Percentiles rank a stretch among this genome's conserved stretches.
These are phyloP conservation scores for Venustaconcha ellipsiformis DNA, from an alignment of 1,140 invertebrate species.

Conservation along the genomic window DNA sequence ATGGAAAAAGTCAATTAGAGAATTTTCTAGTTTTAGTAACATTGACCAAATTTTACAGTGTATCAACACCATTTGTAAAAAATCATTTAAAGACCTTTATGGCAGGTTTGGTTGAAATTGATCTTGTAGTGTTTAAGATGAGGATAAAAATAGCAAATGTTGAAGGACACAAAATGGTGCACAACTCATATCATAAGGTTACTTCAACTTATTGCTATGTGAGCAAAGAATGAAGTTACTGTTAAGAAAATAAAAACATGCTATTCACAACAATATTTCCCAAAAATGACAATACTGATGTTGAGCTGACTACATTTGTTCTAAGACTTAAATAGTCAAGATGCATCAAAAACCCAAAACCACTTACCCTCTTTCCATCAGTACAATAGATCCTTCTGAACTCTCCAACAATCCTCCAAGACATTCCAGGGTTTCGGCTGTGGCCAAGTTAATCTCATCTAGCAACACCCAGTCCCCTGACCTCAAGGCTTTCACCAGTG, in stretches of 20 bases:
- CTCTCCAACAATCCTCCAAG: constrained; percentile 92
- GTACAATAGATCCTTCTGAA: constrained; percentile 79
- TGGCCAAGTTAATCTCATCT: constrained; percentile 98
- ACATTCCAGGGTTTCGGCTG: constrained; percentile 95
- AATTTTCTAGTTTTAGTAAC: no score
- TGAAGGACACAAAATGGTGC: no score
- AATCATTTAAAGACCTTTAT: no score
- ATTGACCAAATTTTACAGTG: no score
- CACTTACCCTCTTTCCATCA: constrained; percentile 88
- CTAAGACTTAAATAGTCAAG: not conserved
- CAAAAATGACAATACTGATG: no score
- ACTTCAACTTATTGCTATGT: no score
- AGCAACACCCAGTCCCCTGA: constrained; percentile 94
- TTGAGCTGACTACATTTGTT: not conserved
- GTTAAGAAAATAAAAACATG: not conserved
- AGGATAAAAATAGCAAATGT: no score
- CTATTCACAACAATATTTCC: not conserved
- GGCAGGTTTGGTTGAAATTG: no score
- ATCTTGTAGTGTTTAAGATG: no score
- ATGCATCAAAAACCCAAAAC: not conserved
- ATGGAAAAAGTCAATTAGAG: no score
- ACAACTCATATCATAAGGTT: no score
- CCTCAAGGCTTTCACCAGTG: constrained; percentile 89
- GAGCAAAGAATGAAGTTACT: not conserved
- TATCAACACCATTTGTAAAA: no score